Evolutionary conservation across 2,113 vertebrate species (phyloP).

Genomic region (Talpa occidentalis): DNA sequence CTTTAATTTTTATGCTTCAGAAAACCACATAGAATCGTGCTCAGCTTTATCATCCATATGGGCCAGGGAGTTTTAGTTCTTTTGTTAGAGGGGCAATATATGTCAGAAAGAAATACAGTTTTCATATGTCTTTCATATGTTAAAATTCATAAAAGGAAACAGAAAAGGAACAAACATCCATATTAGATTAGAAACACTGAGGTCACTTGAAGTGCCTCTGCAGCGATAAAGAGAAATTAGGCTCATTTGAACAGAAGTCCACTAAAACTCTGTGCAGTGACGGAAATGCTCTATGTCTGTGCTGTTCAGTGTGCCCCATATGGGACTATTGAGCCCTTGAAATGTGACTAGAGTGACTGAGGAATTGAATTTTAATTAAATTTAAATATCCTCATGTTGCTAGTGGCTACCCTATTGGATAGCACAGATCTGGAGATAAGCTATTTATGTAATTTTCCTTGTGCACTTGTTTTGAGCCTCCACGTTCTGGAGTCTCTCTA

Average conservation of each 20-base stretch:
- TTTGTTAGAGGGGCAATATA: not conserved
- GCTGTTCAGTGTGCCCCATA: not conserved
- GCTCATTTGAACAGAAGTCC: not conserved
- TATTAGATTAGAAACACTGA: not conserved
- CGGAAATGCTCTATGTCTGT: not conserved
- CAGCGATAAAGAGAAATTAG: not conserved
- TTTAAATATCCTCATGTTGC: not conserved
- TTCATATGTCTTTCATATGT: not conserved
- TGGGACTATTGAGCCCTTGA: not conserved
- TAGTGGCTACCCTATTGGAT: not conserved
- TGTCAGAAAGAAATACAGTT: not conserved
- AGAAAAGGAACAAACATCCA: not conserved
- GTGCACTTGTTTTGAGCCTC: not conserved
- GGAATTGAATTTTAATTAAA: too few species aligned
- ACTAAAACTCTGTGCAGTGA: not conserved
- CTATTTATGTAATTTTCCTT: not conserved
- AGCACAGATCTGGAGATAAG: not conserved
- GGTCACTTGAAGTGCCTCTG: not conserved
- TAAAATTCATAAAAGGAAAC: not conserved
- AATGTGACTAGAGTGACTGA: too few species aligned
- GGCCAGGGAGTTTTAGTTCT: not conserved
- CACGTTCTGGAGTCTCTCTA: not conserved
- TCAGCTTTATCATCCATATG: not conserved
- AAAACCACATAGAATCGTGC: not conserved
- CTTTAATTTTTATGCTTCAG: constrained; percentile 35